A percentile compares a stretch with the other conserved stretches of the same genome.
Evolutionary conservation across 2,797 vertebrate species (phyloP).

Genomic region (Spea hammondii): DNA sequence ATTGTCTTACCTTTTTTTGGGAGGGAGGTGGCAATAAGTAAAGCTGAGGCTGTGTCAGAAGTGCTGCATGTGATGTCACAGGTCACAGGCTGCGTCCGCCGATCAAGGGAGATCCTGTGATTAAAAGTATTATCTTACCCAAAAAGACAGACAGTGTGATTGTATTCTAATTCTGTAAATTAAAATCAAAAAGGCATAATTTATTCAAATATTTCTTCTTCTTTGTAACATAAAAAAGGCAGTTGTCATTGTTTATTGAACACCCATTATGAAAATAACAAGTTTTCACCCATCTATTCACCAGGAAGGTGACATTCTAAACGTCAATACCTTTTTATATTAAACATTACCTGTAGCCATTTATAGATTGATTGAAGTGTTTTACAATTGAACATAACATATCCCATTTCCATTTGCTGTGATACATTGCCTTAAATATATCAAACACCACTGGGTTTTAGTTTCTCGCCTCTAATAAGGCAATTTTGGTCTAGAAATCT

Average conservation of each 20-base stretch:
- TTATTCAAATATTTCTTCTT: too few relatives aligned
- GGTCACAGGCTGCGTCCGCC: too few relatives aligned
- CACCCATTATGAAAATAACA: background rate
- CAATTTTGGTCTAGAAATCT: slow-evolving; percentile 7
- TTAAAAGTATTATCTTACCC: too few relatives aligned
- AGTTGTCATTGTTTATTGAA: background rate
- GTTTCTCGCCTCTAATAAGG: slow-evolving; percentile 5
- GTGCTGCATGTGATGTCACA: too few relatives aligned
- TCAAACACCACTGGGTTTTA: background rate
- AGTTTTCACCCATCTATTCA: background rate
- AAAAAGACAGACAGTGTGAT: too few relatives aligned
- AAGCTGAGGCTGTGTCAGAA: too few relatives aligned
- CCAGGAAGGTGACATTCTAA: background rate
- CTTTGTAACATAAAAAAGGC: too few relatives aligned
- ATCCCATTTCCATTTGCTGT: background rate
- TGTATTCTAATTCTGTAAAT: too few relatives aligned
- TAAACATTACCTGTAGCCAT: background rate
- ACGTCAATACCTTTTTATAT: background rate
- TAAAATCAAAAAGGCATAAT: too few relatives aligned
- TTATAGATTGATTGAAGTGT: background rate
- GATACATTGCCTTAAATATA: background rate
- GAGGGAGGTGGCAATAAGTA: too few relatives aligned
- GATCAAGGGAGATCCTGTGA: too few relatives aligned
- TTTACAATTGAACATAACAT: background rate
- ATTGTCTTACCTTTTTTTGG: too few relatives aligned